phyloP scores from a whole-genome alignment of 1,140 invertebrate genomes.

The Lepidurus couesii region DNA sequence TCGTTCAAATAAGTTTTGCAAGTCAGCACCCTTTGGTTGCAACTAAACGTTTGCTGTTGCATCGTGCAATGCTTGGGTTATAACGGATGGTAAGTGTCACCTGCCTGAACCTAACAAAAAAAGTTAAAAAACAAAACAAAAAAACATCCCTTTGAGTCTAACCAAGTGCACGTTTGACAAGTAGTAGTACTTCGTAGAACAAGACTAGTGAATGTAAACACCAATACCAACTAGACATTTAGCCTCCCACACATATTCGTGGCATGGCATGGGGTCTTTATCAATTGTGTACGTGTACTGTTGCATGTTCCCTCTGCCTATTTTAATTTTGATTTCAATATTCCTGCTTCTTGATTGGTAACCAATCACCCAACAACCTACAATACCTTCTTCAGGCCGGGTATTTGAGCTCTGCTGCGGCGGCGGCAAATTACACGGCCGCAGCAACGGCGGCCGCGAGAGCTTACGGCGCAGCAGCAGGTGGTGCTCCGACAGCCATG shows the following conservation, averaged over 20 bases:
- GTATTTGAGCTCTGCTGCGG: slow-evolving; percentile 51
- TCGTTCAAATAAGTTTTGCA: slow-evolving; percentile 25
- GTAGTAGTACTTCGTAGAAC: not conserved
- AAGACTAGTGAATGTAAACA: not conserved
- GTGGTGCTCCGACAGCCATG: slow-evolving; percentile 57
- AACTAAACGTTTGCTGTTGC: slow-evolving; percentile 25
- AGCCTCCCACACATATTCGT: not conserved
- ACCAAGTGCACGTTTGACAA: not conserved
- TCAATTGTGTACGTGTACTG: not conserved
- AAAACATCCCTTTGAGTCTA: not conserved
- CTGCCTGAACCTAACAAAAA: not conserved
- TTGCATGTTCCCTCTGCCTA: not conserved
- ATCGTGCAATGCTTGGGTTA: not conserved
- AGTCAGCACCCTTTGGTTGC: slow-evolving; percentile 23
- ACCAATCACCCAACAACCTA: slow-evolving; percentile 1
- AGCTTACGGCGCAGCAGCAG: slow-evolving; percentile 63
- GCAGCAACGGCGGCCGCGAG: slow-evolving; percentile 74
- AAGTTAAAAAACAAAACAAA: not conserved
- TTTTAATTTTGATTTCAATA: not conserved
- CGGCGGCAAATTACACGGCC: slow-evolving; percentile 72
- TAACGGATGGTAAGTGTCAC: not conserved
- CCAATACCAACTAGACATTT: not conserved
- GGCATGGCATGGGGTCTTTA: slow-evolving; percentile 5
- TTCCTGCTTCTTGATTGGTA: not conserved
- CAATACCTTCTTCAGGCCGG: slow-evolving; percentile 41